phyloP scores from a whole-genome alignment of 1,140 invertebrate species.

The Macrosteles quadrilineatus region DNA sequence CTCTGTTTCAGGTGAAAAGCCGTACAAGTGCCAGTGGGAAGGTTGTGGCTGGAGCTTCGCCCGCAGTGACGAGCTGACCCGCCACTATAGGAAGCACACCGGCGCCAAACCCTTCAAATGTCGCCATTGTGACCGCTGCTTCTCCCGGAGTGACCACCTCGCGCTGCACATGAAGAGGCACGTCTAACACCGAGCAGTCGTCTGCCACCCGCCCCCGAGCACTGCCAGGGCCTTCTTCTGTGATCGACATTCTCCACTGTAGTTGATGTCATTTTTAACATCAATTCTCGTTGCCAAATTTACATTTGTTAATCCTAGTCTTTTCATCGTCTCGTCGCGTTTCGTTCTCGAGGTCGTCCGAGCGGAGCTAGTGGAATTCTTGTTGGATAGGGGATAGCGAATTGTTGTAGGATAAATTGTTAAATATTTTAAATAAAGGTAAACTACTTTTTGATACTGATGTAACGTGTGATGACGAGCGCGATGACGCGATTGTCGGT shows the following conservation, averaged over 20 bases:
- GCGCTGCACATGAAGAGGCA: slow-evolving; percentile 94
- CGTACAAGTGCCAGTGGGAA: slow-evolving; percentile 94
- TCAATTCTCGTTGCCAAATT: slow-evolving; percentile 35
- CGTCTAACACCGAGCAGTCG: slow-evolving; percentile 32
- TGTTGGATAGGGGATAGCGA: slow-evolving; percentile 20
- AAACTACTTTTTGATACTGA: slow-evolving; percentile 27
- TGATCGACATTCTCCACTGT: slow-evolving; percentile 14
- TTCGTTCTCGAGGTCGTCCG: neutral
- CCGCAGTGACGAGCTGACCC: slow-evolving; percentile 91
- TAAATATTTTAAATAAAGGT: slow-evolving; percentile 23
- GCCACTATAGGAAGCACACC: slow-evolving; percentile 93
- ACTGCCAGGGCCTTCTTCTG: slow-evolving; percentile 31
- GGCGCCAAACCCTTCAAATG: slow-evolving; percentile 96
- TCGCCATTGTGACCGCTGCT: slow-evolving; percentile 89
- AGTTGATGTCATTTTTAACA: slow-evolving; percentile 15
- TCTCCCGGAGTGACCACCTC: slow-evolving; percentile 93
- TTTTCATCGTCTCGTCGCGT: slow-evolving; percentile 23
- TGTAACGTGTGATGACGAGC: neutral
- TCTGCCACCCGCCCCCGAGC: slow-evolving; percentile 13
- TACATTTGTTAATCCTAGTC: slow-evolving; percentile 35
- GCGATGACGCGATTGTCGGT: neutral
- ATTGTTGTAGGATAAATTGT: slow-evolving; percentile 27
- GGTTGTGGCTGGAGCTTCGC: slow-evolving; percentile 97
- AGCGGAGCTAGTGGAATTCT: slow-evolving; percentile 5
- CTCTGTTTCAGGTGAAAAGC: slow-evolving; percentile 82